phyloP scores from a whole-genome alignment of 2,888 invertebrate genomes.

The Sialis fuliginosa region DNA sequence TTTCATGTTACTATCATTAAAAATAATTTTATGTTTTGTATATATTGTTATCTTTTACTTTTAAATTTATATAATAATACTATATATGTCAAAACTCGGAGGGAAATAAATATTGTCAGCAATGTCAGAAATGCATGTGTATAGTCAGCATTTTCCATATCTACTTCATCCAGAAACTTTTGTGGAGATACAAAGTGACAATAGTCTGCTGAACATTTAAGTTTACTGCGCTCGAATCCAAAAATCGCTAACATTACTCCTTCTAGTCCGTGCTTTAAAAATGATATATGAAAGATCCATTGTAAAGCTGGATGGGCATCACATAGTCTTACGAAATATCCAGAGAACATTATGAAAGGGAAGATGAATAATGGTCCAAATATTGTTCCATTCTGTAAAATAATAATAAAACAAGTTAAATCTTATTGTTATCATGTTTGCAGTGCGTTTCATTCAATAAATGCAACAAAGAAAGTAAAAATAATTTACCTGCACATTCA shows the following conservation, averaged over 20 bases:
- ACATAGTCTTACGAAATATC: constrained; percentile 73
- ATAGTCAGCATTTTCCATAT: constrained; percentile 49
- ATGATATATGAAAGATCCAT: constrained; percentile 80
- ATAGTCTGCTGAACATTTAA: constrained; percentile 56
- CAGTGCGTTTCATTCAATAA: neutral
- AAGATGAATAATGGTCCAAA: constrained; percentile 76
- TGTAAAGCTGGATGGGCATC: constrained; percentile 61
- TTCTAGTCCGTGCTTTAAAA: constrained; percentile 76
- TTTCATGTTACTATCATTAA: no score
- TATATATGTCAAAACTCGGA: constrained; percentile 46
- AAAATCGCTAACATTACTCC: constrained; percentile 67
- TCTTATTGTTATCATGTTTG: neutral
- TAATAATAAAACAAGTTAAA: constrained; percentile 8
- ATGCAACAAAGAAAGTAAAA: neutral
- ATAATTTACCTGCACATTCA: constrained; percentile 49
- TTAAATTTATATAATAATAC: constrained; percentile 46
- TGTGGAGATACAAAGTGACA: constrained; percentile 56
- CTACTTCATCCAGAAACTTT: constrained; percentile 57
- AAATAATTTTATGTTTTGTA: no score
- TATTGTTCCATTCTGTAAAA: constrained; percentile 67
- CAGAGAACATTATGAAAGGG: constrained; percentile 81
- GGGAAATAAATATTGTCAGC: constrained; percentile 37
- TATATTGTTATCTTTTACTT: constrained; percentile 23
- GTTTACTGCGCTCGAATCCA: constrained; percentile 56
- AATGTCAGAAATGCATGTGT: constrained; percentile 46